Evolutionary conservation across 2,797 vertebrate genomes (phyloP).

Genomic region (Hippocampus kuda): DNA sequence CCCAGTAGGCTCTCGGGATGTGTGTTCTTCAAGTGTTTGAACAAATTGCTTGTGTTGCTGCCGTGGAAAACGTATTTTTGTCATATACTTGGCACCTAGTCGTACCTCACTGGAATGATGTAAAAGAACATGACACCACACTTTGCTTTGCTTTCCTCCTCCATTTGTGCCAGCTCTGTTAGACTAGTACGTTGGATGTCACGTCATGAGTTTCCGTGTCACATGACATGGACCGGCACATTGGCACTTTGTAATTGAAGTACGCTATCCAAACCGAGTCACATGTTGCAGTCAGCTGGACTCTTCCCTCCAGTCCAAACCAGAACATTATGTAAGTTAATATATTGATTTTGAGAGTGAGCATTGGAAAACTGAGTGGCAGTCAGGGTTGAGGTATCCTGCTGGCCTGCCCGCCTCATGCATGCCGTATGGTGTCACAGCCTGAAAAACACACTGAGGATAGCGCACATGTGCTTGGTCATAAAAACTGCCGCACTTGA

Average conservation of each 20-base stretch:
- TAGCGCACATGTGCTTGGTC: too few relatives aligned
- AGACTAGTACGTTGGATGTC: not conserved
- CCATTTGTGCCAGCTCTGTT: not conserved
- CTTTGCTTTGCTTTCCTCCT: not conserved
- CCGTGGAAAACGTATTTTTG: not conserved
- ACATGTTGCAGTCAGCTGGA: slow-evolving; percentile 69
- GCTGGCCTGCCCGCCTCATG: slow-evolving; percentile 27
- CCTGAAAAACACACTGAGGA: slow-evolving; percentile 27
- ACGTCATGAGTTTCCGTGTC: not conserved
- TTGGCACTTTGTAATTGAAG: not conserved
- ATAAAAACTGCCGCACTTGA: too few relatives aligned
- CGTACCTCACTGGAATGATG: too few relatives aligned
- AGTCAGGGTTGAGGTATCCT: slow-evolving; percentile 32
- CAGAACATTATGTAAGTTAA: slow-evolving; percentile 64
- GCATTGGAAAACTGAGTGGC: slow-evolving; percentile 39
- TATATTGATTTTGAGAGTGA: slow-evolving; percentile 63
- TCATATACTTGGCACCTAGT: not conserved
- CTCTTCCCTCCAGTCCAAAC: slow-evolving; percentile 66
- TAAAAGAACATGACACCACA: not conserved
- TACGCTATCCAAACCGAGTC: slow-evolving; percentile 52
- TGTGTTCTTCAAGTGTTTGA: not conserved
- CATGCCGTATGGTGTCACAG: slow-evolving; percentile 38
- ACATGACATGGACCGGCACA: not conserved
- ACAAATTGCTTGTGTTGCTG: not conserved
- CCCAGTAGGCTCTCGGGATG: not conserved